Conservation (phyloP, 2,113 vertebrate species). For the Campylomormyrus tamandua region DNA sequence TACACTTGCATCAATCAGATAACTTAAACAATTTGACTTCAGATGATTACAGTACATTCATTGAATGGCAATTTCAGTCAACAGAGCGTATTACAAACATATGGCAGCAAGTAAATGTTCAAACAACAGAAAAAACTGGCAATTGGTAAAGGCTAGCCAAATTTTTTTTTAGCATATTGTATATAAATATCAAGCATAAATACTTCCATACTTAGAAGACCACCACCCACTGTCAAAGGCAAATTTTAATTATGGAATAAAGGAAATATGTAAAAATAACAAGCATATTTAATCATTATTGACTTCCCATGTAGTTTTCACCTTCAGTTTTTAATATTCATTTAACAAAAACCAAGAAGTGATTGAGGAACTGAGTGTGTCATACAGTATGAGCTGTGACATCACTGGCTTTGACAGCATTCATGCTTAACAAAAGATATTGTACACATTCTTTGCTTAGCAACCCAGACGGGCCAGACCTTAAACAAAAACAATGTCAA, state of each 20-base stretch:
- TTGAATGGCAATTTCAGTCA: conserved; percentile 35
- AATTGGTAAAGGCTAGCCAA: conserved; percentile 61
- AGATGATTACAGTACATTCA: conserved; percentile 16
- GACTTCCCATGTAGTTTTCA: neutral
- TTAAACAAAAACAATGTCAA: conserved; percentile 41
- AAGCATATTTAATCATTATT: conserved; percentile 20
- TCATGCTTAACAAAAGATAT: neutral
- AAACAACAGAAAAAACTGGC: conserved; percentile 35
- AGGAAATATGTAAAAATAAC: conserved; percentile 39
- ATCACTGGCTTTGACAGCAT: neutral
- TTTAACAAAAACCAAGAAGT: neutral
- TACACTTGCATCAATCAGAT: neutral
- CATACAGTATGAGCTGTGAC: conserved; percentile 15
- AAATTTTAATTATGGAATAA: conserved; percentile 9
- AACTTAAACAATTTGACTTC: conserved; percentile 17
- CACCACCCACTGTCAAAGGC: neutral
- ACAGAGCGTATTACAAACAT: conserved; percentile 7
- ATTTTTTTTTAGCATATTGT: conserved; percentile 50
- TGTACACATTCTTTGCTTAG: conserved; percentile 5
- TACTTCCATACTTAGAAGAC: neutral
- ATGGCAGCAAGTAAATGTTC: conserved; percentile 40
- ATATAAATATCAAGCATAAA: conserved; percentile 40
- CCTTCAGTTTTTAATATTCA: neutral
- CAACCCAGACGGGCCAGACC: conserved; percentile 21
- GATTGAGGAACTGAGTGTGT: conserved; percentile 21